These are phyloP conservation scores for Drosophila mayri DNA, from an alignment of 1,140 invertebrate genomes.

Conservation along the genomic window DNA sequence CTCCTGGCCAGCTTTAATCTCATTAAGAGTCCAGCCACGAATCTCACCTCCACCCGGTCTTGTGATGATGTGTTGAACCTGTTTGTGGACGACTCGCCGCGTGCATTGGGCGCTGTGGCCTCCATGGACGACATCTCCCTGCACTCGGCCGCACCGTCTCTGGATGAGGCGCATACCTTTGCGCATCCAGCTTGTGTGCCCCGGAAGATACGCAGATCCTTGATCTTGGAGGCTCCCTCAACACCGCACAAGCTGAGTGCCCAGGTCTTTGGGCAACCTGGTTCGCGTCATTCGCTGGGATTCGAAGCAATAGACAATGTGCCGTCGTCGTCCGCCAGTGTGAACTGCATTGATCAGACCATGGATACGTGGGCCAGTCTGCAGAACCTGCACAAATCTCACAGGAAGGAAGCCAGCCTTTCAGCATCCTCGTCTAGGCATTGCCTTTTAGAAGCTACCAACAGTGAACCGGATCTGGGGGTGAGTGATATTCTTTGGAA, in stretches of 20 bases:
- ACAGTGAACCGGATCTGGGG: constrained; percentile 85
- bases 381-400: constrained; percentile 85
- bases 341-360: constrained; percentile 45
- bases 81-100: constrained; percentile 51
- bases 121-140: constrained; percentile 76
- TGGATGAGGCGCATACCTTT: constrained; percentile 80
- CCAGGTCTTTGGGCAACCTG: constrained; percentile 68
- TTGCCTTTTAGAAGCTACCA: constrained; percentile 77
- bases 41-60: constrained; percentile 68
- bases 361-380: constrained; percentile 87
- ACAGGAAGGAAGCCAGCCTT: constrained; percentile 18
- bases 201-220: constrained; percentile 61
- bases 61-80: constrained; percentile 78
- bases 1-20: constrained; percentile 76
- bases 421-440: constrained; percentile 44
- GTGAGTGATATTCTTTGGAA: constrained; percentile 50
- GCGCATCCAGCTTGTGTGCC: constrained; percentile 60
- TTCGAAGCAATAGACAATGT: constrained; percentile 77
- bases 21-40: constrained; percentile 71
- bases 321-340: constrained; percentile 39
- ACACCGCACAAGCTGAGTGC: constrained; percentile 69
- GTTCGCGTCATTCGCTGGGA: constrained; percentile 63
- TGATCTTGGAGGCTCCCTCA: constrained; percentile 23
- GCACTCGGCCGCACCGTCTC: constrained; percentile 56
- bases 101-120: constrained; percentile 42